Evolutionary conservation across 2,797 vertebrate genomes (phyloP).

Genomic region (Lacerta viridis): DNA sequence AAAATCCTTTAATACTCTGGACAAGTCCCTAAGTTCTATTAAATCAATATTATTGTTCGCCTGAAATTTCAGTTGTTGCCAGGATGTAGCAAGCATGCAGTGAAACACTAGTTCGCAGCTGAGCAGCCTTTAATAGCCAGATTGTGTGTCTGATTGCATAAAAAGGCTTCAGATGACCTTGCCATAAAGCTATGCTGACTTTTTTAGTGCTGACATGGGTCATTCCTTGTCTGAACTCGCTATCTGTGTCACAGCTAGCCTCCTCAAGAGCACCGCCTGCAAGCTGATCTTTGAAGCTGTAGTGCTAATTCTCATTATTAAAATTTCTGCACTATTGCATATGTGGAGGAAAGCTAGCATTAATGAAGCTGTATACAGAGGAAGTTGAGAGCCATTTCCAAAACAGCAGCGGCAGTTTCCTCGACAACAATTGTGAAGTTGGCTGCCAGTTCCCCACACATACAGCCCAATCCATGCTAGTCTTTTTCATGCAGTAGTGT

Average conservation of each 20-base stretch:
- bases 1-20: not conserved
- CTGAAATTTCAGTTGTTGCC: not conserved
- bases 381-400: not conserved
- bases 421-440: not conserved
- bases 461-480: not conserved
- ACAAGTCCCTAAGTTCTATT: not conserved
- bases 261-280: not conserved
- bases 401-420: not conserved
- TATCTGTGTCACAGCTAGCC: not conserved
- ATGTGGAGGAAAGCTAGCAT: not conserved
- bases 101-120: not conserved
- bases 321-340: not conserved
- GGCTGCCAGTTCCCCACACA: not conserved
- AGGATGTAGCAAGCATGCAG: not conserved
- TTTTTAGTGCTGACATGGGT: not conserved
- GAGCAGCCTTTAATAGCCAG: not conserved
- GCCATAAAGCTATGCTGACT: not conserved
- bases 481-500: not conserved
- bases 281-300: not conserved
- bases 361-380: not conserved
- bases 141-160: not conserved
- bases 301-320: not conserved
- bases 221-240: not conserved
- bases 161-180: not conserved
- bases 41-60: not conserved